Evolutionary conservation across 1,140 invertebrate species (phyloP).

Genomic region (Anthonomus grandis): DNA sequence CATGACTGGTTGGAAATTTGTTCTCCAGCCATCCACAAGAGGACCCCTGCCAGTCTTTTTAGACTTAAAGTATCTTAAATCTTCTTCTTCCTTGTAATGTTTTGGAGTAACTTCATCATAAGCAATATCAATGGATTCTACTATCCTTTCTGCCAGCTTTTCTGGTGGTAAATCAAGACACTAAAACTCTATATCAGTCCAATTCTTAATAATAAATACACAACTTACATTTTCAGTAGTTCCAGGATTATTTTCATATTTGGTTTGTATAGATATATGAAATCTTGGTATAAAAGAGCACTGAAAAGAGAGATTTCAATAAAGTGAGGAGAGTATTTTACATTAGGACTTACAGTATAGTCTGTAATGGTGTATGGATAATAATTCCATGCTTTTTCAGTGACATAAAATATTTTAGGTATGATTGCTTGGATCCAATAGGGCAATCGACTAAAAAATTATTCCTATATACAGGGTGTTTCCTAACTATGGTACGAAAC

Average conservation of each 20-base stretch:
- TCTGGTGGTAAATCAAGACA: slow-evolving; percentile 72
- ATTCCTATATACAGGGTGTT: too few relatives aligned
- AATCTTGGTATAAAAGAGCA: slow-evolving; percentile 92
- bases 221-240: slow-evolving; percentile 81
- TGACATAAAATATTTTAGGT: slow-evolving; percentile 89
- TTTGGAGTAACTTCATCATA: slow-evolving; percentile 81
- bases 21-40: slow-evolving; percentile 76
- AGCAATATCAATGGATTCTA: slow-evolving; percentile 84
- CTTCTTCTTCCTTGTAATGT: slow-evolving; percentile 88
- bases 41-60: slow-evolving; percentile 79
- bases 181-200: slow-evolving; percentile 51
- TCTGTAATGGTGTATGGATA: slow-evolving; percentile 89
- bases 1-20: slow-evolving; percentile 77
- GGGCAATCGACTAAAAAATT: slow-evolving; percentile 71
- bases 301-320: slow-evolving; percentile 53
- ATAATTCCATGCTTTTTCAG: slow-evolving; percentile 93
- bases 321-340: too few relatives aligned
- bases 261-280: slow-evolving; percentile 81
- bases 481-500: too few relatives aligned
- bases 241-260: slow-evolving; percentile 89
- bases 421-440: slow-evolving; percentile 85
- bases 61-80: slow-evolving; percentile 80
- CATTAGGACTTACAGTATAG: slow-evolving; percentile 59
- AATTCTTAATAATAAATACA: not conserved
- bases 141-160: slow-evolving; percentile 66